phyloP scores from a whole-genome alignment of 2,113 vertebrate species.

The Puma concolor region DNA sequence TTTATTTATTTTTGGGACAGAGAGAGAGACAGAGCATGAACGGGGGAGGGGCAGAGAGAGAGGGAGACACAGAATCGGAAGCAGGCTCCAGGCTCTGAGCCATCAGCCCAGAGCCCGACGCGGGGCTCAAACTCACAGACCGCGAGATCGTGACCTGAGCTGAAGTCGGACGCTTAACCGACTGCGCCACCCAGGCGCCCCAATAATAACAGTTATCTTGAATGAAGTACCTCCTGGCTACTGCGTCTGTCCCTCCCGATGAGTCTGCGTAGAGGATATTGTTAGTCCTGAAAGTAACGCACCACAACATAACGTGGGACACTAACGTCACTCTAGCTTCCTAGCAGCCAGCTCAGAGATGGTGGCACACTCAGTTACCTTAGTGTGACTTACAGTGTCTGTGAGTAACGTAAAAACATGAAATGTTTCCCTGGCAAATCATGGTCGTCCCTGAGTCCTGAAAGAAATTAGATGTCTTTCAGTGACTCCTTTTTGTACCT shows the following conservation, averaged over 20 bases:
- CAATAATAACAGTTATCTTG: background rate
- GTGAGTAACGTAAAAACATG: rapidly evolving
- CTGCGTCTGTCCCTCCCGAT: background rate
- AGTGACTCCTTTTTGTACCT: background rate
- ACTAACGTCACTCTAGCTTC: background rate
- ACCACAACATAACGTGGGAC: background rate
- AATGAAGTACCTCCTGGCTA: background rate
- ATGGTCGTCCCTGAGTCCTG: background rate
- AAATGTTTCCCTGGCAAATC: background rate
- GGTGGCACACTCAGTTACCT: background rate
- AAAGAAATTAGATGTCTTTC: background rate
- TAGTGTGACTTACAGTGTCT: background rate
- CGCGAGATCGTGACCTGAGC: too few relatives aligned
- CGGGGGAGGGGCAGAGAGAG: too few relatives aligned
- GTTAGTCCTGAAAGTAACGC: background rate
- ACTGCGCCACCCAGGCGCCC: too few relatives aligned
- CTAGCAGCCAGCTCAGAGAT: background rate
- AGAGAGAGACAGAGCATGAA: too few relatives aligned
- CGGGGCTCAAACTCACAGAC: too few relatives aligned
- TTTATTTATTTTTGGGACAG: too few relatives aligned
- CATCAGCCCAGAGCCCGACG: too few relatives aligned
- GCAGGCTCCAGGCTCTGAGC: too few relatives aligned
- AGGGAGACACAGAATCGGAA: too few relatives aligned
- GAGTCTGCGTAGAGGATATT: background rate
- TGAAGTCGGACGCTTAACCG: too few relatives aligned